Conservation (phyloP, 2,797 vertebrate species). For the Sebastes vulpes region DNA sequence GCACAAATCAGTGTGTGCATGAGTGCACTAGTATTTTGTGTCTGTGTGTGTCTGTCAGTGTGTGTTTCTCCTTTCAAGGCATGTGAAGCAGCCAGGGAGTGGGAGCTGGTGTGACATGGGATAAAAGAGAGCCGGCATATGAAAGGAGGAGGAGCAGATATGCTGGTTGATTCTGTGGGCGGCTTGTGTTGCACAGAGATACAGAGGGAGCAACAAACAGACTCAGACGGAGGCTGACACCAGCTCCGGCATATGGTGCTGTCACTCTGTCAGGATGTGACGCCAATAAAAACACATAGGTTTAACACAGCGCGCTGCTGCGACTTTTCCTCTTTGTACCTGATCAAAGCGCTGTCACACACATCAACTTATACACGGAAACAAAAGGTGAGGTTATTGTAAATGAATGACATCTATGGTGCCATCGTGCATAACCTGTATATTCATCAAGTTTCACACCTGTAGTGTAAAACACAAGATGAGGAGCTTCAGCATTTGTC, state of each 20-base stretch:
- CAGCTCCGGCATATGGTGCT: conserved; percentile 14
- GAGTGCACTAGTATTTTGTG: neutral
- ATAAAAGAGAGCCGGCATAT: conserved; percentile 60
- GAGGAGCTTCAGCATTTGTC: neutral
- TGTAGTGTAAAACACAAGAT: neutral
- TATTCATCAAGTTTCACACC: neutral
- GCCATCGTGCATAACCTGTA: neutral
- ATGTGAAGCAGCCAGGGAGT: conserved; percentile 32
- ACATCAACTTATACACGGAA: neutral
- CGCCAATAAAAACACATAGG: conserved; percentile 23
- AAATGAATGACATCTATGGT: neutral
- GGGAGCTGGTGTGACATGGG: conserved; percentile 53
- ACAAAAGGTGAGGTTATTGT: neutral
- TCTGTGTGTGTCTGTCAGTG: neutral
- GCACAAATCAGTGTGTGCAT: neutral
- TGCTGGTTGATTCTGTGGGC: conserved; percentile 61
- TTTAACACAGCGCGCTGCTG: conserved; percentile 10
- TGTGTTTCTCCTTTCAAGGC: conserved; percentile 38
- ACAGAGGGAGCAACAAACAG: conserved; percentile 44
- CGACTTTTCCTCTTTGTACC: conserved; percentile 21
- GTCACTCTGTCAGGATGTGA: conserved; percentile 42
- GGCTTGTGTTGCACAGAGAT: conserved; percentile 54
- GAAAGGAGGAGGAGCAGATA: conserved; percentile 59
- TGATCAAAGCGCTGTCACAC: conserved; percentile 36
- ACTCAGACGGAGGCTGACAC: conserved; percentile 50